Evolutionary conservation across 2,888 invertebrate species (phyloP), one percentile per base, ranked within the genome.

Genomic region (Clitarchus hookeri): DNA sequence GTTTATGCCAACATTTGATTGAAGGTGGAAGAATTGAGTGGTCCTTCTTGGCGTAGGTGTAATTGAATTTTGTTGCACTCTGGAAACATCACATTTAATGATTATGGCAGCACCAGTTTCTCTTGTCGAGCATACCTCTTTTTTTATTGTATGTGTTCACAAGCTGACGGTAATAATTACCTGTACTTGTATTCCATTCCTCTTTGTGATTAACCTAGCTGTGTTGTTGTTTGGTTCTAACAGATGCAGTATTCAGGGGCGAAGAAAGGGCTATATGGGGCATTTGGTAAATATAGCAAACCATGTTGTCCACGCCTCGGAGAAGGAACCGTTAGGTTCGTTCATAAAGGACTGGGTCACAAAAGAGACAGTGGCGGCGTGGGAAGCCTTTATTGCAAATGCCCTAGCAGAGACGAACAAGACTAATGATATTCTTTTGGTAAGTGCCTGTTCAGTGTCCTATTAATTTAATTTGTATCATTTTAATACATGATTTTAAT

Each of bases 221-320:
- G 48, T 48, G 48, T 48, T 48, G 11, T 8, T 85, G 53, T 36
- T 85, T 48, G 84, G 6, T n/a, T 87, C 25, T 87, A 87, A 27
- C 85, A 90, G 89, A 88, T 86, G 88, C 26, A 87, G 88, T 86
- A 88, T 88, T n/a, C 89, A 89, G 36, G 90, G 90, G n/a, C 86
- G 86, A 3, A 91, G 94, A 88, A 90, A 91, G 88, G 94, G 94
- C 16, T 94, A 94, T 91, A 94, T 94, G 94, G 95, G 95, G 11
- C 94, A 95, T 91, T 91, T 94, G 89, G 92, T 93, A 27, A 91
- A 92, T 89, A 91, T 93, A 87, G 92, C 93, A 83, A 93, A 93
- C 90, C 90, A 91, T 87, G 90, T 93, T 86, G 91, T 91, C 65
- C 90, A 91, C 87, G 90, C 91, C 88, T 88, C 90, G 86, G 91